Base-by-base conservation (phyloP, 2,113 vertebrate genomes). In the Bagarius yarrelli region DNA sequence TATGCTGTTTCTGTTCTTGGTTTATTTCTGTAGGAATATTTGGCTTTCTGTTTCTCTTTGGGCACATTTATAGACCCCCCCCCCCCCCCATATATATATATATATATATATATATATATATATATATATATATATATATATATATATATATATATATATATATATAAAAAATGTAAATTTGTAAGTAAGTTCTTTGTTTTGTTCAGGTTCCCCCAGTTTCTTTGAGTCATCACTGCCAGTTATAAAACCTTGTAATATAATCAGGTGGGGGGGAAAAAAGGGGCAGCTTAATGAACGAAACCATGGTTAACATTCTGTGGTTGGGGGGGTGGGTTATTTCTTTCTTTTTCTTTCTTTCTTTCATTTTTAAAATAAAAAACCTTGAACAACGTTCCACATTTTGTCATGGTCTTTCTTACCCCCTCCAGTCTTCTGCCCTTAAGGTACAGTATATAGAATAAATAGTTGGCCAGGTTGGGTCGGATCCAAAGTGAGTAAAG, bases 341-440 rank as follows among this genome's bases (percentile, higher is more conserved):
- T 36, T 34, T n/a, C 19, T 19, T 36, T 66, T 53, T 44, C 63
- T 75, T 79, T 85, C 87, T 84, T 86, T 85, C 81, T 84, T 86
- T 83, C 86, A 89, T 91, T 92, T 88, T 85, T 92, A 90, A 91
- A 91, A 92, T 91, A 90, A 90, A 91, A 91, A 91, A 91, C 78
- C 72, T 87, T 79, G 83, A 87, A 85, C 82, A 64, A 40, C 71
- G 72, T 56, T 82, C 60, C 76, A 60, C 67, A 74, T 82, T 47
- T 75, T 82, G 52, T 83, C 55, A 40, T 80, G 34, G 52, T 83
- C 47, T 32, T 76, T 72, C 23, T 59, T 80, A 8, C 47, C 8
- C 47, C 87, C 18, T 83, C 80, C 32, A 71, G 25, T 63, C 70
- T 30, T 5, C 13, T 56, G 70, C 64, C 81, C 66, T 16, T 77